Conservation (phyloP, 1,140 invertebrate species). For the Agraylea sexmaculata region DNA sequence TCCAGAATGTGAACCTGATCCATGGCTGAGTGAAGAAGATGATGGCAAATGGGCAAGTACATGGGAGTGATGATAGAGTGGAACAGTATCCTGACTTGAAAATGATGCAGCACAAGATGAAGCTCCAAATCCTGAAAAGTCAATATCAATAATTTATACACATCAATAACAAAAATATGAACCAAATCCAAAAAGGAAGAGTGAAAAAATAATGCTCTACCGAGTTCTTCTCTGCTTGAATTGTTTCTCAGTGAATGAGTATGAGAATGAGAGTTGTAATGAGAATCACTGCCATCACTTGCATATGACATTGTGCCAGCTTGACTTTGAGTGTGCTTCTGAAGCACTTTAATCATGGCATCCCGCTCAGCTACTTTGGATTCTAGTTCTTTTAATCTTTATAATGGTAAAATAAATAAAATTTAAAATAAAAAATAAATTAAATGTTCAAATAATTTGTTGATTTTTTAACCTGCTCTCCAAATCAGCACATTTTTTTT, state of each 20-base stretch:
- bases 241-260: conserved; percentile 33
- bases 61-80: conserved; percentile 26
- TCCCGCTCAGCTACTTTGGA: conserved; percentile 79
- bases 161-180: conserved; percentile 1
- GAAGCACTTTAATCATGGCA: conserved; percentile 80
- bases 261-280: conserved; percentile 20
- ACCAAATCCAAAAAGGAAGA: not conserved
- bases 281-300: conserved; percentile 26
- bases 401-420: conserved; percentile 2
- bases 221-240: conserved; percentile 37
- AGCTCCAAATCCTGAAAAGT: conserved; percentile 24
- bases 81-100: conserved; percentile 34
- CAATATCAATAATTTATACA: conserved; percentile 21
- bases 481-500: conserved; percentile 71
- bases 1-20: conserved; percentile 7
- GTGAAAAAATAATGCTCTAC: conserved; percentile 18
- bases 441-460: not conserved
- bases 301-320: conserved; percentile 43
- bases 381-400: conserved; percentile 74
- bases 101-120: conserved; percentile 35
- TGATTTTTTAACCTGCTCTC: conserved; percentile 41
- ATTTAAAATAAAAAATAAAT: conserved; percentile 5
- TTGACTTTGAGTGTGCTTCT: conserved; percentile 65
- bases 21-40: conserved; percentile 29
- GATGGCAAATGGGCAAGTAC: conserved; percentile 34